Percentiles rank a stretch among this genome's conserved stretches.
These are phyloP conservation scores for Etia nguti DNA, from an alignment of 2,113 vertebrate species.

Conservation along the genomic window DNA sequence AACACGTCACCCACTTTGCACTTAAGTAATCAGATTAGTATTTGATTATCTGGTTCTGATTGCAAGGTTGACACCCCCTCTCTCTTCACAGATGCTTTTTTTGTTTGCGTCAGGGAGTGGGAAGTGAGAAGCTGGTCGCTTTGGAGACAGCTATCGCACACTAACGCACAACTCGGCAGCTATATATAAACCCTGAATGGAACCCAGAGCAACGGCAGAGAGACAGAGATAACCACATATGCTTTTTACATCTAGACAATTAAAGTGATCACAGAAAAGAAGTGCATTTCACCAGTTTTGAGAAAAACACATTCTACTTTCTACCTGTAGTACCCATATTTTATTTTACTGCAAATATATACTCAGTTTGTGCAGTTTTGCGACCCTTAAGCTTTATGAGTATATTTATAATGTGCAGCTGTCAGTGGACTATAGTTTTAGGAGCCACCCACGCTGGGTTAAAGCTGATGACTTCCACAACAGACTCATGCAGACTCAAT, in stretches of 20 bases:
- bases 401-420: slow-evolving; percentile 8
- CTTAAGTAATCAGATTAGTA: slow-evolving; percentile 30
- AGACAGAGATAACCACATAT: background rate
- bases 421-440: background rate
- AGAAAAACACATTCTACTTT: background rate
- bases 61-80: slow-evolving; percentile 16
- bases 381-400: slow-evolving; percentile 1
- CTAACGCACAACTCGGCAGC: background rate
- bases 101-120: slow-evolving; percentile 47
- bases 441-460: slow-evolving; percentile 1
- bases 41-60: slow-evolving; percentile 26
- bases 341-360: background rate
- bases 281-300: background rate
- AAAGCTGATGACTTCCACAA: background rate
- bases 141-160: slow-evolving; percentile 51
- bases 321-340: background rate
- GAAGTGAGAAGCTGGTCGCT: slow-evolving; percentile 57
- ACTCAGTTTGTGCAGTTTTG: background rate
- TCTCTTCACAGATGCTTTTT: slow-evolving; percentile 43
- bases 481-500: background rate
- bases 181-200: slow-evolving; percentile 55
- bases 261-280: background rate
- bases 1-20: background rate
- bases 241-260: background rate
- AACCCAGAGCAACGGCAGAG: background rate